These are phyloP conservation scores for Protobothrops mucrosquamatus DNA, from an alignment of 2,113 vertebrate species.

Conservation along the genomic window DNA sequence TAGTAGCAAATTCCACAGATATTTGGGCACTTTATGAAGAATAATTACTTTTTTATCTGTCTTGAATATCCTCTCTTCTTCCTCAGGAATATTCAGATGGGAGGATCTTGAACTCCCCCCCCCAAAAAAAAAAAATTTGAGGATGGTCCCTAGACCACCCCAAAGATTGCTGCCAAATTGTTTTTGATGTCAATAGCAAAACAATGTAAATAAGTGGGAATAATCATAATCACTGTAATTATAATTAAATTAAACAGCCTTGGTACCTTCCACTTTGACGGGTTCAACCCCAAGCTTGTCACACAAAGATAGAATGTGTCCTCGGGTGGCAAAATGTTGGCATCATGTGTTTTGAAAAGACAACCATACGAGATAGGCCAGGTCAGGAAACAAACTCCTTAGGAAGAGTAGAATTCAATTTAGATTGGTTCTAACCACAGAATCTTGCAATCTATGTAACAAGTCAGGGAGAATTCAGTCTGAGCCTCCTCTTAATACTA, in stretches of 20 bases:
- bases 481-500: background rate
- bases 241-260: background rate
- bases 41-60: background rate
- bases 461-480: background rate
- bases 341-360: background rate
- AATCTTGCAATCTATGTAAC: background rate
- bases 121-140: background rate
- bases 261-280: background rate
- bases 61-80: background rate
- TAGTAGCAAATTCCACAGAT: background rate
- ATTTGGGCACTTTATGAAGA: background rate
- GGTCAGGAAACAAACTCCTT: background rate
- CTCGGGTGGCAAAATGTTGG: background rate
- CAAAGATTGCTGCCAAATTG: background rate
- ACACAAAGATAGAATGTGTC: background rate
- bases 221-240: background rate
- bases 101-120: background rate
- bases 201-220: background rate
- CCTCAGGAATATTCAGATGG: background rate
- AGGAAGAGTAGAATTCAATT: background rate
- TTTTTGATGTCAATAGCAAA: background rate
- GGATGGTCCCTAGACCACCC: background rate
- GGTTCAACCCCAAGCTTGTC: background rate
- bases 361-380: background rate
- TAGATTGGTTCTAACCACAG: background rate